Base-by-base conservation (phyloP, 1,140 invertebrate genomes). In the Cydia strobilella region DNA sequence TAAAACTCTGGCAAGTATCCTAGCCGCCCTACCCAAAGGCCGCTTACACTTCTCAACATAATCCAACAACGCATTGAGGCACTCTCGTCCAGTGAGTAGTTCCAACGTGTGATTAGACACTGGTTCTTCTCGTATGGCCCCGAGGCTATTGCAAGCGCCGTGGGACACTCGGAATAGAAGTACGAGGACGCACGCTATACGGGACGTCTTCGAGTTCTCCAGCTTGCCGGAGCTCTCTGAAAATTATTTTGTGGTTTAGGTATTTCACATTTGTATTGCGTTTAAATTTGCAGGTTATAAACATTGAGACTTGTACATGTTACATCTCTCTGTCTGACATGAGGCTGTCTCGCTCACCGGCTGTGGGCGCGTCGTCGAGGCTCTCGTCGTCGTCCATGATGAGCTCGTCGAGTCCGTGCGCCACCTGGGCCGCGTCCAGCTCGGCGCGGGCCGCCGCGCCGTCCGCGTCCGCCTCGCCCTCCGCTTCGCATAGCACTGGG, bases 401-500 rank as follows among this genome's bases (percentile, higher is more conserved):
- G 15, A 93, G 86, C 12, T 93, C 90, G 39, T 93, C 91, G 1
- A 90, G 76, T 45, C 91, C 90, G 18, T 92, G 85, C 4, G 84
- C 85, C 12, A 90, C 84, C 71, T 89, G 90, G 9, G 82, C 83
- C 0, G 86, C 84, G 65, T 86, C 83, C 15, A 86, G 66, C 15
- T 82, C 84, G 0, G 76, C 0, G 77, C 74, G 35, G 1, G 77
- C 77, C 3, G 74, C 79, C 59, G 83, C 74, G 31, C 83, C 83
- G 15, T 84, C 84, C 9, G 85, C 83, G 15, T 84, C 84, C 9
- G 85, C 80, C 20, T 89, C 86, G 23, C 85, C 86, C 76, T 94
- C 94, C 0, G 81, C 83, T 48, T 94, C 94, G 80, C 94, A 94
- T 76, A 94, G 94, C 4, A 95, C 93, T 4, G 94, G 93, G 27